Percentiles rank a stretch among this genome's conserved stretches.
phyloP scores from a whole-genome alignment of 2,113 vertebrate species.

The Stercorarius parasiticus region DNA sequence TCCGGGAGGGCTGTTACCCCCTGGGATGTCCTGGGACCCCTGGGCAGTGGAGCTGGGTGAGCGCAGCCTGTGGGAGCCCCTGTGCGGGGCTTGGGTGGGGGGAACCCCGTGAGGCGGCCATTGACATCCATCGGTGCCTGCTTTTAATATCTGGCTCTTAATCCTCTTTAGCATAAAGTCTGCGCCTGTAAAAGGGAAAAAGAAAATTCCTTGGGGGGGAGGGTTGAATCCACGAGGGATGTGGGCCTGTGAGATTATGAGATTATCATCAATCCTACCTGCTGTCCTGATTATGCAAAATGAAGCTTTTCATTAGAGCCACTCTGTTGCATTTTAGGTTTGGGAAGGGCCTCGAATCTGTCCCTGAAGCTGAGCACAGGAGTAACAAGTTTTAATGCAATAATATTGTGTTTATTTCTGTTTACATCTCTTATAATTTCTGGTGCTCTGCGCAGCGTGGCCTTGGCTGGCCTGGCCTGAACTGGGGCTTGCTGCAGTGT shows the following conservation, averaged over 20 bases:
- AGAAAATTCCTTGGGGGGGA: neutral
- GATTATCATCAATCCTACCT: neutral
- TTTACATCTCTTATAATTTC: accelerated
- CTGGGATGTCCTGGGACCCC: accelerated
- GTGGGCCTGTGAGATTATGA: neutral
- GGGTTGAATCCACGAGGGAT: neutral
- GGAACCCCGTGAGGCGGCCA: accelerated
- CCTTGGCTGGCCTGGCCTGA: neutral
- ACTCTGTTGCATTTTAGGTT: neutral
- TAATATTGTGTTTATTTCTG: neutral
- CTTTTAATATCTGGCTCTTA: neutral
- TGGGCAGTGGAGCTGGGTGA: accelerated
- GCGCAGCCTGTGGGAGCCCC: neutral
- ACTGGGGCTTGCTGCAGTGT: neutral
- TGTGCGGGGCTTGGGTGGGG: accelerated
- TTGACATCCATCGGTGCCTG: neutral
- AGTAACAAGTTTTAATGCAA: too few relatives aligned
- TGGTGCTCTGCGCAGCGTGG: accelerated
- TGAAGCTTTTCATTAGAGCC: accelerated
- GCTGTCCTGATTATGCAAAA: neutral
- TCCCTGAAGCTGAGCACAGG: neutral
- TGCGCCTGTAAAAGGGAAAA: neutral
- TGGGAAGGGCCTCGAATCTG: neutral
- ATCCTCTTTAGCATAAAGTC: neutral
- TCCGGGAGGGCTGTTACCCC: neutral